Evolutionary conservation across 2,113 vertebrate genomes (phyloP), one percentile per base, ranked within the genome.

Genomic region (Canis aureus): DNA sequence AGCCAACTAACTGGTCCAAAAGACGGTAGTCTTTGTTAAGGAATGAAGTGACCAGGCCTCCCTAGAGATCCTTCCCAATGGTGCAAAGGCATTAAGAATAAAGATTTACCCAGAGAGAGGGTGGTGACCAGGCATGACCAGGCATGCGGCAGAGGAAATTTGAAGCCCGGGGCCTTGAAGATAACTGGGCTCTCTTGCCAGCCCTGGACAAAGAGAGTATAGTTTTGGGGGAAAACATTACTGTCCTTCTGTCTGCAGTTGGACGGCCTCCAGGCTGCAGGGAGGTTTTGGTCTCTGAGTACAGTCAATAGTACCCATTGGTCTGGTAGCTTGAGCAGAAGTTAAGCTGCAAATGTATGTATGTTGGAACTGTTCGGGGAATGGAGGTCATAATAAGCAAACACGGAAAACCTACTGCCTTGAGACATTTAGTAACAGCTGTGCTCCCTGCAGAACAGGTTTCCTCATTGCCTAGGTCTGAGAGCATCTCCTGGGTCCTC

Each of bases 401-500:
- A 67, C 55, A 93, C 22, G 35, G 17, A 55, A 83, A 96, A 79
- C 82, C 51, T 76, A 80, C 69, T 43, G 81, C 89, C 96, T 82
- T 79, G 64, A 86, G 81, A 89, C 79, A 66, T 91, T 93, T 94
- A 91, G 11, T 74, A 89, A 89, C 23, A 87, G 76, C 22, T 59
- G 69, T 80, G 78, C 57, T 97, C 83, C 91, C 94, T 49, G 2
- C 11, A 89, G 86, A 73, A 64, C 6, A 73, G 59, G 12, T 49
- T 94, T 89, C 79, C 71, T 83, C 43, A 82, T 85, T 95, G 91
- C 76, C 67, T 79, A 32, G 13, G 76, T 57, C 59, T 12, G n/a
- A 38, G 62, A 91, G 59, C n/a, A 49, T 92, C 93, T 81, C 85
- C 74, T 78, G 95, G 55, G 95, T 43, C 67, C 25, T 95, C 51